Base-by-base conservation (phyloP, 2,797 vertebrate genomes). In the Meriones psammophilus region DNA sequence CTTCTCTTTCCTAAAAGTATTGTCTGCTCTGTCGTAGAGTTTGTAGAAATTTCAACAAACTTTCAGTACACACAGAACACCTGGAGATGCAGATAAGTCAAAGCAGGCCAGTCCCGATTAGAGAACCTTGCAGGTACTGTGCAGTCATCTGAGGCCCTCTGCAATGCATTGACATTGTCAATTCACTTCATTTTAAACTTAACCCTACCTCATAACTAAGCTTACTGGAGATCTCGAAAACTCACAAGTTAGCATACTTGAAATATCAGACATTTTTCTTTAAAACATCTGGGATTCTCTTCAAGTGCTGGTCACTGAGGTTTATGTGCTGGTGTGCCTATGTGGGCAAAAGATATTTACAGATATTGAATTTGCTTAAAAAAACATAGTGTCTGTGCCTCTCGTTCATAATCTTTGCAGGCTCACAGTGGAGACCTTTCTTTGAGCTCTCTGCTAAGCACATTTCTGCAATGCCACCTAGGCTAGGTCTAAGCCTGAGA, bases 251-350 rank as follows among this genome's bases (percentile, higher is more conserved):
- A 97, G 97, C 98, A 98, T 98, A 98, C 97, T 98, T 98, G 96
- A 98, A 98, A 99, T 98, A 98, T 98, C 97, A 98, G 94, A 97
- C 97, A 98, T 98, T 98, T 99, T 98, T 98, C 98, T 98, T 98
- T 97, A 97, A 98, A 98, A 98, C 98, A 98, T 98, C 98, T 98
- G 98, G 98, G 98, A 98, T 98, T 98, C 98, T 98, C 98, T 98
- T 98, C 97, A 98, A 98, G 96, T 96, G 97, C 97, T 98, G 96
- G 95, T 98, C 97, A 98, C 97, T 97, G 98, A 97, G 97, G 76
- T 98, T 97, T 98, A 95, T 98, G 95, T 97, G 95, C 96, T 98
- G 96, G 96, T 97, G 97, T 97, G 97, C 93, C 97, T 97, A 76
- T 98, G 97, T 97, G 89, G 96, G 96, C 96, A 96, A 97, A 91